Percentiles rank a stretch among this genome's conserved stretches.
These are phyloP conservation scores for Erebia aethiops DNA, from an alignment of 2,888 invertebrate genomes.

Conservation along the genomic window DNA sequence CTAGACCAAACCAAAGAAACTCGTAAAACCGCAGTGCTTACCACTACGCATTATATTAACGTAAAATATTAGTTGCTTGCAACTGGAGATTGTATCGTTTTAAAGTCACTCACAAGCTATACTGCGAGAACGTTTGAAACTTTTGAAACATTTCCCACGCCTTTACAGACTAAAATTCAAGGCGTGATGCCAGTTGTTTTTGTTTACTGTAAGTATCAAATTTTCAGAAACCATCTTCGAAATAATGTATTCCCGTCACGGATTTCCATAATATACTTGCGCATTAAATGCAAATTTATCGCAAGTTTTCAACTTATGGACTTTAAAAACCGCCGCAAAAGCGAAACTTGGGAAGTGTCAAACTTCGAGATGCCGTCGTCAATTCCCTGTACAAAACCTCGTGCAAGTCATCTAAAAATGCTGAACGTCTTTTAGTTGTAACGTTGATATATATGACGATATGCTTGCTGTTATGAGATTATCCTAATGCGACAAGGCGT, in stretches of 20 bases:
- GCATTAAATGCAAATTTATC: conserved; percentile 17
- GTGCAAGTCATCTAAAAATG: conserved; percentile 30
- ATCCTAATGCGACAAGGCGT: too few relatives aligned
- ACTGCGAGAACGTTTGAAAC: neutral
- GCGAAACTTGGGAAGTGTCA: conserved; percentile 14
- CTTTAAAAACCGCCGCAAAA: conserved; percentile 14
- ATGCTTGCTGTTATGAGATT: neutral
- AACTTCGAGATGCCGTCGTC: conserved; percentile 2
- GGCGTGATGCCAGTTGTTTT: neutral
- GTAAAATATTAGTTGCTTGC: too few relatives aligned
- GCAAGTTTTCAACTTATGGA: conserved; percentile 2
- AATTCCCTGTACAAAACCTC: conserved; percentile 23
- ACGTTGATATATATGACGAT: neutral
- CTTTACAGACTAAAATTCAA: neutral
- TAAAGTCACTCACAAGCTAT: too few relatives aligned
- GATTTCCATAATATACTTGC: neutral
- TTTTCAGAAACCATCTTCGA: neutral
- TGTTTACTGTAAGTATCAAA: neutral
- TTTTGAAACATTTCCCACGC: neutral
- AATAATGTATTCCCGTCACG: neutral
- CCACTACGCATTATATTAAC: too few relatives aligned
- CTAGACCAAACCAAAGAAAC: too few relatives aligned
- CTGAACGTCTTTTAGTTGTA: conserved; percentile 23
- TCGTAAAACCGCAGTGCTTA: too few relatives aligned
- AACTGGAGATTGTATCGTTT: too few relatives aligned